Conservation (phyloP, 2,797 vertebrate species). For the Notolepis coatsorum region DNA sequence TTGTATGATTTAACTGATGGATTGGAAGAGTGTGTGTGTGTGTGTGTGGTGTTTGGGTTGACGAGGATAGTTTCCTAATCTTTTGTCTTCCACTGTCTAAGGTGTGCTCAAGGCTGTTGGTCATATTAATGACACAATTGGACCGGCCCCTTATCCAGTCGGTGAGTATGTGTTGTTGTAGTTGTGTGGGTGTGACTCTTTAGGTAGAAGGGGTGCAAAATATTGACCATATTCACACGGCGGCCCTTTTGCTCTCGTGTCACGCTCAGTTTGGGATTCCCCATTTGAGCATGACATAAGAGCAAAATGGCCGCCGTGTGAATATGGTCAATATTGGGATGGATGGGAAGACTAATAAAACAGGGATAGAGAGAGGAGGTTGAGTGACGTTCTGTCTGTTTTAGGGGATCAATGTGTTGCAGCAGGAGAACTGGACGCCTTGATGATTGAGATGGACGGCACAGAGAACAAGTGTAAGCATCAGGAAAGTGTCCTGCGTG, state of each 20-base stretch:
- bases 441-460: slow-evolving; percentile 96
- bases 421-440: slow-evolving; percentile 92
- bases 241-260: no score
- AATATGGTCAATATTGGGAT: no score
- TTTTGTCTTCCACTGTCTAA: slow-evolving; percentile 33
- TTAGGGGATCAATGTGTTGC: slow-evolving; percentile 88
- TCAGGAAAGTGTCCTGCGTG: background rate
- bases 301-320: no score
- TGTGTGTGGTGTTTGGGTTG: no score
- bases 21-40: no score
- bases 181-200: background rate
- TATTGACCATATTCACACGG: no score
- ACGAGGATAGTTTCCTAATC: no score
- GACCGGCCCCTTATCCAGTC: slow-evolving; percentile 88
- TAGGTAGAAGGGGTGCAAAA: no score
- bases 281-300: no score
- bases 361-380: background rate
- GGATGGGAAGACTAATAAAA: background rate
- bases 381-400: slow-evolving; percentile 4
- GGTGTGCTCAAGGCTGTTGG: slow-evolving; percentile 93
- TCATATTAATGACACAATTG: slow-evolving; percentile 92
- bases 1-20: no score
- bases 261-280: no score
- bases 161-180: slow-evolving; percentile 77
- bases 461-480: slow-evolving; percentile 94